Evolutionary conservation across 1,140 invertebrate species (phyloP).

Genomic region (Andricus grossulariae): DNA sequence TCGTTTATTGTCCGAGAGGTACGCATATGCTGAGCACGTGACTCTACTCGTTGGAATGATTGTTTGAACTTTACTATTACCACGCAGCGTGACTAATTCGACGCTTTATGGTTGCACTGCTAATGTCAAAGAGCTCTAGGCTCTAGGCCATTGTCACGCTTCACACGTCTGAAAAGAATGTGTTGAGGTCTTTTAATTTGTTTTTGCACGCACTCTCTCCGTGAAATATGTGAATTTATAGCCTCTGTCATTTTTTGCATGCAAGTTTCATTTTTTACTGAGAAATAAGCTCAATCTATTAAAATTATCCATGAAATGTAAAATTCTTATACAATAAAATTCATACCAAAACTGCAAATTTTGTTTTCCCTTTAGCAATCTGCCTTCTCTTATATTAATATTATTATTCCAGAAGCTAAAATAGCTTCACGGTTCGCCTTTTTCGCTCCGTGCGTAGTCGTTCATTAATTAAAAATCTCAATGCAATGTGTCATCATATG

Average conservation of each 20-base stretch:
- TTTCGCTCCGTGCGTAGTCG: no score
- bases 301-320: no score
- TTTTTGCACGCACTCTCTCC: background rate
- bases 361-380: no score
- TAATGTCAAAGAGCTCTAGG: conserved; percentile 23
- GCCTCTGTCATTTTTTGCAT: background rate
- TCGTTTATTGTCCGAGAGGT: background rate
- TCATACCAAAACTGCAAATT: no score
- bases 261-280: no score
- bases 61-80: conserved; percentile 25
- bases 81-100: conserved; percentile 30
- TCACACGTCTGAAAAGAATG: conserved; percentile 4
- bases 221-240: background rate
- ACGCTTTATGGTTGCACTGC: conserved; percentile 30
- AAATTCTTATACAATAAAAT: no score
- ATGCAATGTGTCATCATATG: no score
- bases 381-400: no score
- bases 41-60: conserved; percentile 1
- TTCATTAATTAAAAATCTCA: no score
- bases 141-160: conserved; percentile 21
- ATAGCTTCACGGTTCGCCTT: no score
- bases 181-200: conserved; percentile 24
- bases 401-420: no score
- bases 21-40: background rate
- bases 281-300: no score